Percentiles rank a stretch among this genome's conserved stretches.
Conservation (phyloP, 2,888 invertebrate genomes). For the Epirrhoe tristata region DNA sequence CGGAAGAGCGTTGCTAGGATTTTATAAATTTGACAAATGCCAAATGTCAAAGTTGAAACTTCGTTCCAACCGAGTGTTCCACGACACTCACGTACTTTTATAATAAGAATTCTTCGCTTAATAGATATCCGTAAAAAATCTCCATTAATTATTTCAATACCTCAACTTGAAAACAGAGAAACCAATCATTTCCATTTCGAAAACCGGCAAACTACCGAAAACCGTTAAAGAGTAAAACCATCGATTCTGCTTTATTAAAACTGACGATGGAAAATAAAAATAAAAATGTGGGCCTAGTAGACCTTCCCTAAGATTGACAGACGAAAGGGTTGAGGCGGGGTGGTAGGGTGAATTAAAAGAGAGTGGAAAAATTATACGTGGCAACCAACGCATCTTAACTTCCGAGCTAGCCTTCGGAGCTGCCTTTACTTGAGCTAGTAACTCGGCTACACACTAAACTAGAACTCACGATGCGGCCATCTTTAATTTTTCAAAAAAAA, state of each 20-base stretch:
- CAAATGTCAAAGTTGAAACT: no score
- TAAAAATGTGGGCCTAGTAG: slow-evolving; percentile 68
- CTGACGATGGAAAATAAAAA: slow-evolving; percentile 61
- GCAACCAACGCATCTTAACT: slow-evolving; percentile 83
- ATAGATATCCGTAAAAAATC: background rate
- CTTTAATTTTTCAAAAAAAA: no score
- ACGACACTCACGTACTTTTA: no score
- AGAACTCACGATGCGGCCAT: no score
- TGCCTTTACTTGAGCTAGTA: slow-evolving; percentile 48
- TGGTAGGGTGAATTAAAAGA: slow-evolving; percentile 75
- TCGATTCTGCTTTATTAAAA: slow-evolving; percentile 77
- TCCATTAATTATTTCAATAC: background rate
- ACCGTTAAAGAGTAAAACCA: slow-evolving; percentile 56
- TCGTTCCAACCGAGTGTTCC: no score
- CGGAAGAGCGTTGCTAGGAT: no score
- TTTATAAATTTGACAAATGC: no score
- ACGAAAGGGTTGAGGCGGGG: slow-evolving; percentile 77
- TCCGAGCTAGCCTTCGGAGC: slow-evolving; percentile 72
- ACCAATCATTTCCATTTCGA: slow-evolving; percentile 33
- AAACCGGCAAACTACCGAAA: slow-evolving; percentile 46
- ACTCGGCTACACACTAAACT: background rate
- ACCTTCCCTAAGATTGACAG: slow-evolving; percentile 83
- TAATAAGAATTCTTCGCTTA: no score
- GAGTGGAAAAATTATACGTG: slow-evolving; percentile 84
- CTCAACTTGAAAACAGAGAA: slow-evolving; percentile 12